These are phyloP conservation scores for Choristoneura rosaceana DNA, from an alignment of 2,888 invertebrate species.

Conservation along the genomic window DNA sequence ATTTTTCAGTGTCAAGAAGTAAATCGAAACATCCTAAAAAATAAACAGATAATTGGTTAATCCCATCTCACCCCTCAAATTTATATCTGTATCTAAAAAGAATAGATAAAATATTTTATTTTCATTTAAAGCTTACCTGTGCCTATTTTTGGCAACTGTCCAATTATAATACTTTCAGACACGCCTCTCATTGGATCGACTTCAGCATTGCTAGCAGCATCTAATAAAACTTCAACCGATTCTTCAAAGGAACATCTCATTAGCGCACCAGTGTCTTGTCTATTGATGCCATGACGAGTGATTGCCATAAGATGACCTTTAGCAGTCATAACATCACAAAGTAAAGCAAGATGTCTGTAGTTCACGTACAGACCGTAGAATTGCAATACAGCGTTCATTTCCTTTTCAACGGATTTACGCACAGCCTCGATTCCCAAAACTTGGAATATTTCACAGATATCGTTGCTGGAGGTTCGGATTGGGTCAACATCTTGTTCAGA, in stretches of 20 bases:
- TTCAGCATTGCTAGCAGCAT: slow-evolving; percentile 99
- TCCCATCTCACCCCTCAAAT: no score
- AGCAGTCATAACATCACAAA: slow-evolving; percentile 99
- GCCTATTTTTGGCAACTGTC: slow-evolving; percentile 98
- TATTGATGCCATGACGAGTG: slow-evolving; percentile 99
- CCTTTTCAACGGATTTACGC: slow-evolving; percentile 99
- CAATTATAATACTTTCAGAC: slow-evolving; percentile 99
- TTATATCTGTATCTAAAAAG: no score
- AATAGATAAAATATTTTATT: no score
- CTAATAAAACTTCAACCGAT: slow-evolving; percentile 99
- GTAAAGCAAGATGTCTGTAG: slow-evolving; percentile 98
- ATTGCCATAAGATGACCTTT: slow-evolving; percentile 99
- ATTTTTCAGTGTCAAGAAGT: slow-evolving; percentile 98
- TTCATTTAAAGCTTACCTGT: slow-evolving; percentile 87
- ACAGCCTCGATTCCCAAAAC: slow-evolving; percentile 99
- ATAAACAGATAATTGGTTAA: not conserved
- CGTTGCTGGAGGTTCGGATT: slow-evolving; percentile 98
- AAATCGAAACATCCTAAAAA: slow-evolving; percentile 96
- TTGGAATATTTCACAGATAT: slow-evolving; percentile 99
- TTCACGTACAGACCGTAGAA: slow-evolving; percentile 99
- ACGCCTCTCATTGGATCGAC: slow-evolving; percentile 99
- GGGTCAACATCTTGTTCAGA: slow-evolving; percentile 99
- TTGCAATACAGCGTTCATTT: slow-evolving; percentile 99
- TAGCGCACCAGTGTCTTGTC: slow-evolving; percentile 98
- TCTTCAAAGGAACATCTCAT: slow-evolving; percentile 99